These are phyloP conservation scores for Lissonota sp. DNA, from an alignment of 2,888 invertebrate genomes.

Conservation along the genomic window DNA sequence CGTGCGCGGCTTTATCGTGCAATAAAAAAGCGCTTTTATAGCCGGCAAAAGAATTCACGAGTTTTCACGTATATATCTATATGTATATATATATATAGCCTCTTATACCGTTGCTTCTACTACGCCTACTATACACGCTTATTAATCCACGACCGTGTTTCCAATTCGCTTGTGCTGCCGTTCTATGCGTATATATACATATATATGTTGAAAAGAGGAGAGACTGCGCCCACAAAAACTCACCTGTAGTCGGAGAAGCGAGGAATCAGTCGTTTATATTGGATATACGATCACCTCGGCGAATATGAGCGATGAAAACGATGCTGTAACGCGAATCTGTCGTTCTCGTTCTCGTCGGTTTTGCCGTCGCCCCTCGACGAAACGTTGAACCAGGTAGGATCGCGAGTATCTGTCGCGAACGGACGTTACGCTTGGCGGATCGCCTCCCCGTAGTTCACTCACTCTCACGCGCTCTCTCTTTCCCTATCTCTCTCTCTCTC, in stretches of 20 bases:
- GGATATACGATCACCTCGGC: no score
- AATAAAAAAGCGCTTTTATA: no score
- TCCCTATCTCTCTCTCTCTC: slow-evolving; percentile 31
- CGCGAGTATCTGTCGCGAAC: slow-evolving; percentile 71
- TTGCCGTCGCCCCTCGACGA: slow-evolving; percentile 59
- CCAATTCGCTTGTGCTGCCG: slow-evolving; percentile 35
- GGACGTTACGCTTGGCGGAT: slow-evolving; percentile 78
- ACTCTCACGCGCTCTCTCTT: slow-evolving; percentile 38
- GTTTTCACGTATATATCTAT: no score
- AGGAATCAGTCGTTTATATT: background rate
- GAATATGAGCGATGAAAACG: no score
- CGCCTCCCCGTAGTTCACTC: slow-evolving; percentile 73
- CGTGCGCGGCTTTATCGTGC: no score
- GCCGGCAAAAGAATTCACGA: no score
- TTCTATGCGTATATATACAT: background rate
- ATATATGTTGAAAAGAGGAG: slow-evolving; percentile 1
- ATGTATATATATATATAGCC: no score
- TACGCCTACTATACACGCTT: background rate
- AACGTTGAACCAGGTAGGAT: slow-evolving; percentile 69
- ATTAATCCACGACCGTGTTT: slow-evolving; percentile 30
- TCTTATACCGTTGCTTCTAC: no score
- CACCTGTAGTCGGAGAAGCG: slow-evolving; percentile 20
- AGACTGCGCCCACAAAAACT: slow-evolving; percentile 5
- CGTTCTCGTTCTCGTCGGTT: slow-evolving; percentile 33
- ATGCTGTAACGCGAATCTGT: background rate